phyloP scores from a whole-genome alignment of 2,888 invertebrate genomes.

The Hyalella azteca region DNA sequence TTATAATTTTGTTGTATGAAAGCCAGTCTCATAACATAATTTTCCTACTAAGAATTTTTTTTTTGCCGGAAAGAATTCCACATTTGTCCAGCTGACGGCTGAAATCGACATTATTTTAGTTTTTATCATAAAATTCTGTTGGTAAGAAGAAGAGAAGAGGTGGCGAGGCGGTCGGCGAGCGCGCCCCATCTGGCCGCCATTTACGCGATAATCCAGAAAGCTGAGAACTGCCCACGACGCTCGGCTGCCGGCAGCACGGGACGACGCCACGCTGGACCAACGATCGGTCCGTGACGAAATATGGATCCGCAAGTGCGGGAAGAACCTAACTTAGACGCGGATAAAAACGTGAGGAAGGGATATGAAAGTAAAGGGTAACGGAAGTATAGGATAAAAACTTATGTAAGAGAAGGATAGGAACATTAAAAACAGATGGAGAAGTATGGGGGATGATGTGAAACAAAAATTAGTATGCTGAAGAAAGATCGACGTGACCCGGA shows the following conservation, averaged over 20 bases:
- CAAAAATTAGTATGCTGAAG: too few relatives aligned
- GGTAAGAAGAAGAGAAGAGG: background rate
- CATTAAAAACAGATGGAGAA: too few relatives aligned
- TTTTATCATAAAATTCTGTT: too few relatives aligned
- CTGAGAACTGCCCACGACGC: conserved; percentile 4
- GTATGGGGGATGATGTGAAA: too few relatives aligned
- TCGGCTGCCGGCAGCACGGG: background rate
- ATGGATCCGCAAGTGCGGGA: background rate
- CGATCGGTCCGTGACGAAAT: background rate
- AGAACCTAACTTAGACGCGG: background rate
- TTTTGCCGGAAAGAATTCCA: too few relatives aligned
- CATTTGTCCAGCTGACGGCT: too few relatives aligned
- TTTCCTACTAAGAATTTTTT: too few relatives aligned
- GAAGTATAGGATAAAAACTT: background rate
- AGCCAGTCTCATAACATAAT: too few relatives aligned
- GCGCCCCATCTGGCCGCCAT: conserved; percentile 8
- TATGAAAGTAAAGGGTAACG: background rate
- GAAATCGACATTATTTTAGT: too few relatives aligned
- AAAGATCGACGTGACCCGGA: too few relatives aligned
- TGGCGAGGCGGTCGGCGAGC: background rate
- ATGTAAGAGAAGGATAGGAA: too few relatives aligned
- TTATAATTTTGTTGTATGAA: too few relatives aligned
- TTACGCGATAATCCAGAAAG: conserved; percentile 33
- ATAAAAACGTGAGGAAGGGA: background rate
- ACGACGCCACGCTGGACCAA: background rate